phyloP scores from a whole-genome alignment of 2,113 vertebrate genomes.

The Tupaia chinensis region DNA sequence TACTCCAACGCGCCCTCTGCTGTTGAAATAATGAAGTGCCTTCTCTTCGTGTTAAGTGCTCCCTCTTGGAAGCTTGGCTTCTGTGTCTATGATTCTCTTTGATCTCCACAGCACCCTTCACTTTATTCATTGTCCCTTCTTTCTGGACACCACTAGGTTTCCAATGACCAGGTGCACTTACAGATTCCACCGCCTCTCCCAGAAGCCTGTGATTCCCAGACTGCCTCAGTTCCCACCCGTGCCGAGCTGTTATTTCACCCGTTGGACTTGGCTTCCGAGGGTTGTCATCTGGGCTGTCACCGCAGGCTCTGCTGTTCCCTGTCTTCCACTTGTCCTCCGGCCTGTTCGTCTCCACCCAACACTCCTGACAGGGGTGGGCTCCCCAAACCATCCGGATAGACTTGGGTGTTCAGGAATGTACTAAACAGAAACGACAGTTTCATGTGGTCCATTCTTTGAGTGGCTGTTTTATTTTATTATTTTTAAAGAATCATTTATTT shows the following conservation, averaged over 20 bases:
- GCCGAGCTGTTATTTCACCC: background rate
- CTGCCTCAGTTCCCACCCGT: background rate
- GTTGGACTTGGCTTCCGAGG: background rate
- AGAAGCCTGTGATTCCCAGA: background rate
- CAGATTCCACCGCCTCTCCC: background rate
- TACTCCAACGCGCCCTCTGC: constrained; percentile 59
- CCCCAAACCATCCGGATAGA: too few relatives aligned
- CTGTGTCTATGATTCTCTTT: background rate
- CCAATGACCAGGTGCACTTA: background rate
- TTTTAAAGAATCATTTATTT: too few relatives aligned
- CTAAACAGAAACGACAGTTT: background rate
- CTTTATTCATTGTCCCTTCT: background rate
- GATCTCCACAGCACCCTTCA: background rate
- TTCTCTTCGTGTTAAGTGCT: background rate
- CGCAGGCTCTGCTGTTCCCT: background rate
- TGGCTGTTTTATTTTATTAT: background rate
- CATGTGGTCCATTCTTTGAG: constrained; percentile 2
- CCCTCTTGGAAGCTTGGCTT: background rate
- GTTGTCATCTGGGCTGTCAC: background rate
- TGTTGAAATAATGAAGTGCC: background rate
- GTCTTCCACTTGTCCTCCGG: background rate
- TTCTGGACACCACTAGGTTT: background rate
- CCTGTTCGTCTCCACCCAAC: background rate
- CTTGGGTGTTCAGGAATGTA: background rate
- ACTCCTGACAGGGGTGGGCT: background rate